phyloP scores from a whole-genome alignment of 2,113 vertebrate species.

The Myotis lucifugus region DNA sequence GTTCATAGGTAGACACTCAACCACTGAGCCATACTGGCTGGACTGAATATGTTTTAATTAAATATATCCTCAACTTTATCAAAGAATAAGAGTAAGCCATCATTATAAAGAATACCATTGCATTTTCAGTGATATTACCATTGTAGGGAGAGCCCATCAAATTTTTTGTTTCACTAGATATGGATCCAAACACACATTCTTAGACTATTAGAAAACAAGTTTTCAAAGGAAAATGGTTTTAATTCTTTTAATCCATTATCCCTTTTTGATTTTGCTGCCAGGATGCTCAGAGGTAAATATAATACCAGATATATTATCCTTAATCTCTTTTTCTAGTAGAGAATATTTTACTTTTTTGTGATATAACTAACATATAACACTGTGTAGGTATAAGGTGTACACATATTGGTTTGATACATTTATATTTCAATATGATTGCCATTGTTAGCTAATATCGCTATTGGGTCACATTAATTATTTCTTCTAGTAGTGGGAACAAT shows the following conservation, averaged over 20 bases:
- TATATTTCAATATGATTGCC: not conserved
- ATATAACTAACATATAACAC: not conserved
- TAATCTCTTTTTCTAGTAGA: not conserved
- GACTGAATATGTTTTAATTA: not conserved
- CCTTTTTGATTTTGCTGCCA: not conserved
- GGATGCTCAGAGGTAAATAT: not conserved
- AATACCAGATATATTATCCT: not conserved
- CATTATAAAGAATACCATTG: not conserved
- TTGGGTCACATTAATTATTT: not conserved
- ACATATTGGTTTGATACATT: not conserved
- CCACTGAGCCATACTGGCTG: no score
- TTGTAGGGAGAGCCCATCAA: not conserved
- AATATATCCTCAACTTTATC: not conserved
- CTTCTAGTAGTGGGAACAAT: not conserved
- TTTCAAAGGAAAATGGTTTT: not conserved
- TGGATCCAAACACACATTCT: not conserved
- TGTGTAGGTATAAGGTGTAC: not conserved
- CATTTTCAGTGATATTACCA: not conserved
- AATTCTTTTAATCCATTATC: not conserved
- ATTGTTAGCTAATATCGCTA: not conserved
- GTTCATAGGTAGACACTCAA: no score
- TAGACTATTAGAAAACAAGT: not conserved
- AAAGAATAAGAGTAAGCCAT: slow-evolving; percentile 21
- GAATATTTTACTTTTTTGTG: not conserved
- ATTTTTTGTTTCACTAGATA: not conserved